Percentiles rank a stretch among this genome's conserved stretches.
phyloP scores from a whole-genome alignment of 2,797 vertebrate genomes.

The Astyanax mexicanus region DNA sequence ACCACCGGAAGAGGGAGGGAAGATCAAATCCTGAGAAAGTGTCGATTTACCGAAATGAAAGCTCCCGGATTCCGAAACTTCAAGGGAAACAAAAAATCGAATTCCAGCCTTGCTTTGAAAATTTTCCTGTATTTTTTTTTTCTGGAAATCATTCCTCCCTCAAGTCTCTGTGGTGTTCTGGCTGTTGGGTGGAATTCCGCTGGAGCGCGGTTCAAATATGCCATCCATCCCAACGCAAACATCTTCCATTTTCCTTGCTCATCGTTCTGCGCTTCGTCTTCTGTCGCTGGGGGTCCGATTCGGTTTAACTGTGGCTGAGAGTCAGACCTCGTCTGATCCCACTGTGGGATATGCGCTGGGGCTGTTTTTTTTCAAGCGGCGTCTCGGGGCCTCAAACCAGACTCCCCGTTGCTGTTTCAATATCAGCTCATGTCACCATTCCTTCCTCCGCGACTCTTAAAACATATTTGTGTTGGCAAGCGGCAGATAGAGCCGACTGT shows the following conservation, averaged over 20 bases:
- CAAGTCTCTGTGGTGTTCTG: neutral
- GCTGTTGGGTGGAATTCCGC: slow-evolving; percentile 5
- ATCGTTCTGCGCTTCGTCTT: neutral
- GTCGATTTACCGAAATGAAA: slow-evolving; percentile 20
- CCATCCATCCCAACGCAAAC: neutral
- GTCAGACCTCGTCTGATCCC: slow-evolving; percentile 38
- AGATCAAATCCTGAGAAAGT: slow-evolving; percentile 11
- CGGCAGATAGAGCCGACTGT: slow-evolving; percentile 45
- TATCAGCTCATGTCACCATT: slow-evolving; percentile 51
- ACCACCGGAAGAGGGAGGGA: neutral
- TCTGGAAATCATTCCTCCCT: slow-evolving; percentile 1
- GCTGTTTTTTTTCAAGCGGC: slow-evolving; percentile 4
- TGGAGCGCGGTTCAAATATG: slow-evolving; percentile 11
- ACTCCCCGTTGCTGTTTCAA: slow-evolving; percentile 47
- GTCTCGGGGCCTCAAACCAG: slow-evolving; percentile 38
- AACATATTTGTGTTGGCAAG: slow-evolving; percentile 66
- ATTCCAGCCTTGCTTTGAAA: slow-evolving; percentile 10
- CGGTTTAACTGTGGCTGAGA: slow-evolving; percentile 34
- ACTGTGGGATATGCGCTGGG: slow-evolving; percentile 12
- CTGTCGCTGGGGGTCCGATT: slow-evolving; percentile 37
- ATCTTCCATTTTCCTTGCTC: slow-evolving; percentile 14
- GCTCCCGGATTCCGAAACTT: neutral
- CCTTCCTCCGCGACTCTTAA: slow-evolving; percentile 43
- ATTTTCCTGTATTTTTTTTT: neutral
- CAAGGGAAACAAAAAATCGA: neutral